Evolutionary conservation across 2,888 invertebrate species (phyloP).

Genomic region (Tetranychus piercei): DNA sequence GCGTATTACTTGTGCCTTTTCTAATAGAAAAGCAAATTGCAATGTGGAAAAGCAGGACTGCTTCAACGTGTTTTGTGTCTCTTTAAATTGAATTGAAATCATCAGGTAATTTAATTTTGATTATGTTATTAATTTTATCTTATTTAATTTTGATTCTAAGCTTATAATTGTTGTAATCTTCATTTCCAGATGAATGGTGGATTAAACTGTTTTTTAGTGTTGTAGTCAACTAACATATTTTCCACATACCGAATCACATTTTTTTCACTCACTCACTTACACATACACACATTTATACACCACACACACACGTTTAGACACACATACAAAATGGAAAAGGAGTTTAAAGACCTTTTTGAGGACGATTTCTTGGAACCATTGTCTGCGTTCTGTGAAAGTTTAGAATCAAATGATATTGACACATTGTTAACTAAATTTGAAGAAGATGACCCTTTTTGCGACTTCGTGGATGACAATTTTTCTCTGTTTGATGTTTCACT

Average conservation of each 20-base stretch:
- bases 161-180: neutral
- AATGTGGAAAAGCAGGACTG: too few relatives aligned
- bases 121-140: neutral
- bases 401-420: conserved; percentile 1
- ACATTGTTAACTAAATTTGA: neutral
- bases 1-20: too few relatives aligned
- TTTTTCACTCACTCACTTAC: neutral
- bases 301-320: neutral
- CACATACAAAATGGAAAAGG: neutral
- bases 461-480: neutral
- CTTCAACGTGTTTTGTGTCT: too few relatives aligned
- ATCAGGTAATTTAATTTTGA: too few relatives aligned
- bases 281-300: neutral
- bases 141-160: neutral
- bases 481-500: neutral
- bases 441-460: neutral
- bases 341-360: neutral
- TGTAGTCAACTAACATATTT: neutral
- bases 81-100: too few relatives aligned
- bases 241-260: neutral
- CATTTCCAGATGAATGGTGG: neutral
- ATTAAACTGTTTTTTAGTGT: neutral
- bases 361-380: neutral
- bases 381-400: neutral
- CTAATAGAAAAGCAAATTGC: too few relatives aligned